Percentiles rank a stretch among this genome's conserved stretches.
Conservation (phyloP, 2,797 vertebrate genomes). For the Acrossocheilus wenchowensis region DNA sequence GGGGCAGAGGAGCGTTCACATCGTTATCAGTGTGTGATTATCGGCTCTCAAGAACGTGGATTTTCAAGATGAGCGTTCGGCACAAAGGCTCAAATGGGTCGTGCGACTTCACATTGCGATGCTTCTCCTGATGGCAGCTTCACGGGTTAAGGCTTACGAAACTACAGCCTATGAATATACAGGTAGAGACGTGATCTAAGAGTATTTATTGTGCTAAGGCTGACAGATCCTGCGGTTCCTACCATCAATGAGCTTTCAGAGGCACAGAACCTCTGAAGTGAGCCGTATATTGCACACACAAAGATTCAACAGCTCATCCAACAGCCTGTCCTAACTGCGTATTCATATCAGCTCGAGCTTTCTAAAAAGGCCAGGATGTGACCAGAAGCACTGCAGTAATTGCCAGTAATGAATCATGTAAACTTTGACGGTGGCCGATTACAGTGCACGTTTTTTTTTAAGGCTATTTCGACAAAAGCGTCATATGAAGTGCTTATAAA, state of each 20-base stretch:
- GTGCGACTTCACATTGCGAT: not conserved
- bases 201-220: conserved; percentile 27
- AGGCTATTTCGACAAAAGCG: conserved; percentile 51
- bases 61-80: too few species aligned
- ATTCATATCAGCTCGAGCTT: not conserved
- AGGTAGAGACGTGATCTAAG: not conserved
- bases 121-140: conserved; percentile 1
- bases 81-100: not conserved
- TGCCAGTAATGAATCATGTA: conserved; percentile 38
- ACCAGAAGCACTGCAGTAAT: conserved; percentile 42
- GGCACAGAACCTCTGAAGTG: not conserved
- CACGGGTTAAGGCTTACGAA: not conserved
- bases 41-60: not conserved
- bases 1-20: not conserved
- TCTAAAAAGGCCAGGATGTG: conserved; percentile 10
- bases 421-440: conserved; percentile 29
- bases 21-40: not conserved
- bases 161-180: conserved; percentile 9
- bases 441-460: conserved; percentile 49
- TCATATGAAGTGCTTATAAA: conserved; percentile 56
- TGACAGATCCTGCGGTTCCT: not conserved
- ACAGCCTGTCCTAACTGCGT: not conserved
- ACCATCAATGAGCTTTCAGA: not conserved
- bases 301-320: not conserved
- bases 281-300: not conserved